Evolutionary conservation across 2,797 vertebrate genomes (phyloP), one percentile per base, ranked within the genome.

Genomic region (Cyclopterus lumpus): DNA sequence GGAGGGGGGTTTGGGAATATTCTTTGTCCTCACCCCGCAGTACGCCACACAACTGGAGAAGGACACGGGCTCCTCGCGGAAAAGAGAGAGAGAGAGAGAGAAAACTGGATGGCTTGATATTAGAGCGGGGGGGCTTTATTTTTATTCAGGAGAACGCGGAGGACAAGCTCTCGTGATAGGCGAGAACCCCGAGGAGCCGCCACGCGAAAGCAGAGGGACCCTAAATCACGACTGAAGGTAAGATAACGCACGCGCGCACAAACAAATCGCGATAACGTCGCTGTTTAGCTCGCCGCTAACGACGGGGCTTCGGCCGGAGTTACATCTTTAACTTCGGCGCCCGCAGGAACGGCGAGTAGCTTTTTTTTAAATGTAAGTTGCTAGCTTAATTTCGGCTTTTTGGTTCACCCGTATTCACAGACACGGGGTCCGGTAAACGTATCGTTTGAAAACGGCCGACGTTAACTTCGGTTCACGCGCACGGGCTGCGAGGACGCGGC

Each of bases 1-100:
- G 22, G 22, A 22, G 90, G 86, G 75, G 77, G 83, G 80, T 87
- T 92, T 89, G 70, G 88, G 89, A 91, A 88, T 84, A 91, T 66
- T 94, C 94, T 95, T 95, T 95, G 94, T 95, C 93, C 85, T 91
- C 83, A 67, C 65, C 84, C 86, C 77, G 84, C 83, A 86, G 84
- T 86, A 82, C 80, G 75, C 60, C 85, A 53, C 86, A 79, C 71
- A 71, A 80, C 80, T 62, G 77, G 83, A 72, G 86, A 69, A 80
- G 62, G 66, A 83, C 71, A 58, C 65, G 53, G 78, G 71, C 79
- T 73, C 73, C 74, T 53, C 57, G 9, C 55, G 0, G 57, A 10
- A 54, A 28, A 22, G 49, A 54, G 26, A 20, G n/a, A 60, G 49
- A 54, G 26, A 20, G 12, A 60, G 6, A 53, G 22, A 12, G 24